A percentile compares a stretch with the other conserved stretches of the same genome.
Evolutionary conservation across 2,113 vertebrate species (phyloP).

Genomic region (Dasypus novemcinctus): DNA sequence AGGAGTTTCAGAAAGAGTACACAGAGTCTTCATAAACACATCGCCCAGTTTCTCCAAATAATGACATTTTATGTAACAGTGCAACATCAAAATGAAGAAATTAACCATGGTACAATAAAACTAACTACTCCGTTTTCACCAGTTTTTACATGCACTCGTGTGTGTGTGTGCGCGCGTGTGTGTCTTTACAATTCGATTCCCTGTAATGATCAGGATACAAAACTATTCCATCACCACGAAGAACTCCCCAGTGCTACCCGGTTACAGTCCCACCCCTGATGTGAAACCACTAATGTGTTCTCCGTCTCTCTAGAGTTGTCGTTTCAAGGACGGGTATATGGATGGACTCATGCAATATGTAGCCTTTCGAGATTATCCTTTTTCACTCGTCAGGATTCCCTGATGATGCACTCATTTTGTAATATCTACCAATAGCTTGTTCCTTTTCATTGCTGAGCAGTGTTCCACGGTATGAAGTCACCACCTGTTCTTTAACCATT

Average conservation of each 20-base stretch:
- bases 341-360: rapidly evolving
- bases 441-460: not conserved
- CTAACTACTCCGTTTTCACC: not conserved
- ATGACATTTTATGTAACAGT: not conserved
- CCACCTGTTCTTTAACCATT: not conserved
- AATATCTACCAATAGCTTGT: rapidly evolving
- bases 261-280: rapidly evolving
- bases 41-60: not conserved
- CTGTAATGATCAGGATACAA: rapidly evolving
- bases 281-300: not conserved
- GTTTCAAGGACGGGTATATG: not conserved
- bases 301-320: not conserved
- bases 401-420: not conserved
- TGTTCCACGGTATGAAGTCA: rapidly evolving
- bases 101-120: not conserved
- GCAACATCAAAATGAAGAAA: not conserved
- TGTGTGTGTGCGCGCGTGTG: rapidly evolving
- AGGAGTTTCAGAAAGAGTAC: not conserved
- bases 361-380: not conserved
- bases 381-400: not conserved
- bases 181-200: not conserved
- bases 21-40: not conserved
- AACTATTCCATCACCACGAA: not conserved
- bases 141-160: not conserved
- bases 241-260: not conserved